Evolutionary conservation across 1,140 invertebrate genomes (phyloP), one percentile per base, ranked within the genome.

Genomic region (Copidosoma floridanum): DNA sequence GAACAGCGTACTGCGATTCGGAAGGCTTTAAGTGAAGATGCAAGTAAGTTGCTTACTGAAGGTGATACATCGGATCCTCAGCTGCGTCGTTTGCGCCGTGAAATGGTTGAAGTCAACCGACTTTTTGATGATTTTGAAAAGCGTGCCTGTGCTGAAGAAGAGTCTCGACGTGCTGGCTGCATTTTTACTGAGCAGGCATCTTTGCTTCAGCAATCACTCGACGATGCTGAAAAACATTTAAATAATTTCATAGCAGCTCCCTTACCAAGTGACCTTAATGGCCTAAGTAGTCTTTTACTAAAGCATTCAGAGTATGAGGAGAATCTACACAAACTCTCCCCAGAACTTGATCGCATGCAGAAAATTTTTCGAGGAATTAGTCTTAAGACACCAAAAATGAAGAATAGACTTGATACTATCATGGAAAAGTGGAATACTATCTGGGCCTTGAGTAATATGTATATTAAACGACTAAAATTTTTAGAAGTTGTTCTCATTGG

Each of bases 91-190:
- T 81, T 99, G 47, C 84, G 89, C 61, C 85, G 95, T 10, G 95
- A 98, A 83, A 95, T 99, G 82, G 90, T 94, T 41, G 92, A 97
- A 75, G 96, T 98, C 54, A 98, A 98, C 76, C 84, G 94, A 63
- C 84, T 98, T 56, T 98, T 98, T 78, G 92, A 95, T 71, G 93
- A 97, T 70, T 92, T 98, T 70, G 93, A 97, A 74, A 86, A 91
- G 59, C 83, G 90, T 50, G 92, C 93, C 18, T 82, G 89, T 54
- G 89, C 89, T 52, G 91, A 93, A 80, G 90, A 92, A 83, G 93
- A 95, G 71, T 92, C 91, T 50, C 94, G 94, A 75, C 92, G 92
- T 75, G 88, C 91, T 32, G 89, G 88, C 8, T 85, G 90, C 62
- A 86, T 93, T 52, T 95, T 97, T 76, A 91, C 87, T 57, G 92